Base-by-base conservation (phyloP, 2,113 vertebrate species). In the Colius striatus region DNA sequence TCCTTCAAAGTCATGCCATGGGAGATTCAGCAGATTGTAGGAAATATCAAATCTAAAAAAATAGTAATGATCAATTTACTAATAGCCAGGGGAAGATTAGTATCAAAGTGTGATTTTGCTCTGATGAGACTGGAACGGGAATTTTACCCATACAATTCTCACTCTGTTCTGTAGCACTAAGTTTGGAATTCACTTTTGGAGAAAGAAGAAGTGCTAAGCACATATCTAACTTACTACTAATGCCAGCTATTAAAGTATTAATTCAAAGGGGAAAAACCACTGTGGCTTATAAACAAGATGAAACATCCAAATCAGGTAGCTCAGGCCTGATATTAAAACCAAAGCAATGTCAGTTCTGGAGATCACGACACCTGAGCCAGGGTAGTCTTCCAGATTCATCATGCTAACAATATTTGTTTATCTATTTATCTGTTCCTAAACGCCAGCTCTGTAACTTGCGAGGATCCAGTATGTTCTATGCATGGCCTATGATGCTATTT, bases 51-150 rank as follows among this genome's bases (percentile, higher is more conserved):
- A 86, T 91, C 91, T 51, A 84, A 94, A 95, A 55, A 88, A 86
- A 95, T 38, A 93, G 51, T 78, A 79, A 81, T 45, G 41, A 84
- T 78, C 14, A 87, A 79, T 71, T 90, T 91, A 94, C 47, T 86
- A 78, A 66, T 92, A 68, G 66, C 36, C 18, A 62, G 67, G 62
- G 90, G 61, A 92, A 89, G 34, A 70, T 75, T 91, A 91, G 43
- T 57, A 54, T 25, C 25, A 38, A 90, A 87, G 38, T 34, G 48
- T 54, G n/a, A 70, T 78, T 78, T 63, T 82, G 70, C 19, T 41
- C 54, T 63, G 27, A 60, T 2, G 3, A 91, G 29, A 70, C 29
- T 3, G 3, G 27, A 65, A 75, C 0, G 2, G 67, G 72, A 89
- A 73, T 23, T 4, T 78, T 0, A 0, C 30, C 68, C 7, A 25